phyloP scores from a whole-genome alignment of 1,140 invertebrate species.

The Cydia amplana region DNA sequence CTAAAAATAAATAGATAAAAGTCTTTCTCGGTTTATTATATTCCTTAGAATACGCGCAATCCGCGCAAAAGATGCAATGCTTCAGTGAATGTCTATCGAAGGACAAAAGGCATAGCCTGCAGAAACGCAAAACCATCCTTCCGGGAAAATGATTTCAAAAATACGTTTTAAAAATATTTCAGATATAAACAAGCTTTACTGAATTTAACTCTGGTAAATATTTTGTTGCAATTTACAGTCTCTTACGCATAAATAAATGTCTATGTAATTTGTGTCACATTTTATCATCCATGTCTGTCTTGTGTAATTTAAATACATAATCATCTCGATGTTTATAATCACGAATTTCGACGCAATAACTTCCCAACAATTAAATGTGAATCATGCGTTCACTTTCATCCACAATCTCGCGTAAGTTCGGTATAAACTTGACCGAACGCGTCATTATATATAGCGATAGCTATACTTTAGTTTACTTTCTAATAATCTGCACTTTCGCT shows the following conservation, averaged over 20 bases:
- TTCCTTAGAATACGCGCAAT: constrained; percentile 29
- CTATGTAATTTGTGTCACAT: no score
- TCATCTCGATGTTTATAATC: background rate
- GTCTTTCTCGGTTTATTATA: background rate
- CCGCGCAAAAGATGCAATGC: constrained; percentile 37
- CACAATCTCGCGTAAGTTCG: constrained; percentile 22
- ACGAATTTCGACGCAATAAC: constrained; percentile 5
- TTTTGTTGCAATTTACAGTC: background rate
- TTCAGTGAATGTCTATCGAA: constrained; percentile 38
- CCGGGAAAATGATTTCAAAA: constrained; percentile 10
- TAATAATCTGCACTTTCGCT: constrained; percentile 51
- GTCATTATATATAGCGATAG: constrained; percentile 22
- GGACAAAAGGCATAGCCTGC: constrained; percentile 30
- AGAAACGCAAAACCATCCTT: background rate
- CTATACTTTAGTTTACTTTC: constrained; percentile 42
- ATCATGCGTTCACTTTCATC: constrained; percentile 26
- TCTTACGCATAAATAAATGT: no score
- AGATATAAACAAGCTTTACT: background rate
- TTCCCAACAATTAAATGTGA: constrained; percentile 6
- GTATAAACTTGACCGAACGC: constrained; percentile 13
- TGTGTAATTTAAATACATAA: background rate
- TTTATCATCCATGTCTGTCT: background rate
- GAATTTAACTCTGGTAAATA: background rate
- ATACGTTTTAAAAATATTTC: background rate
- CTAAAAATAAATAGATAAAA: background rate